These are phyloP conservation scores for Craterocephalus amniculus DNA, from an alignment of 2,797 vertebrate species.

Conservation along the genomic window DNA sequence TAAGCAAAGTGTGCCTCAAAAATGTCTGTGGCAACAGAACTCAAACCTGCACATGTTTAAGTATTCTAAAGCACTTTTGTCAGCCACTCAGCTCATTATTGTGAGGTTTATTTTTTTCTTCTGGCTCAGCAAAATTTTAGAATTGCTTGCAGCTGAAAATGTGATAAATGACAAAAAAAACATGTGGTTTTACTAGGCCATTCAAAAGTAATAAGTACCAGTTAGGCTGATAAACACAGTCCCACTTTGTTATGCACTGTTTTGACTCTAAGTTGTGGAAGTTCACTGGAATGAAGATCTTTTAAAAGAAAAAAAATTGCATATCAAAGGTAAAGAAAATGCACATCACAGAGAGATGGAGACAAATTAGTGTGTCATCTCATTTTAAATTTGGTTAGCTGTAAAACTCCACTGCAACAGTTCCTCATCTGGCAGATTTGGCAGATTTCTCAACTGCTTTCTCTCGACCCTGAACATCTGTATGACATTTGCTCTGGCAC, in stretches of 20 bases:
- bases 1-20: constrained; percentile 33
- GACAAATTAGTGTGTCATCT: background rate
- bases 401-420: too few relatives aligned
- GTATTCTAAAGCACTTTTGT: constrained; percentile 42
- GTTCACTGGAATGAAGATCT: background rate
- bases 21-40: constrained; percentile 14
- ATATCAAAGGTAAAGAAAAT: background rate
- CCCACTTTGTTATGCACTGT: background rate
- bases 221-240: background rate
- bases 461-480: background rate
- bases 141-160: constrained; percentile 28
- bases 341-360: background rate
- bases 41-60: constrained; percentile 19
- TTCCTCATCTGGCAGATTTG: background rate
- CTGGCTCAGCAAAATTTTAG: constrained; percentile 37
- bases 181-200: constrained; percentile 23
- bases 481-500: background rate
- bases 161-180: constrained; percentile 21
- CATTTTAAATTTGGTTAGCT: too few relatives aligned
- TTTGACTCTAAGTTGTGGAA: constrained; percentile 8
- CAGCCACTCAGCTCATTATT: constrained; percentile 50
- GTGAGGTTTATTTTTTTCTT: constrained; percentile 29
- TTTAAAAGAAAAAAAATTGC: background rate
- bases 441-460: background rate
- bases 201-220: constrained; percentile 17